Conservation (phyloP, 1,140 invertebrate species). For the Rhyacophila brunnea region DNA sequence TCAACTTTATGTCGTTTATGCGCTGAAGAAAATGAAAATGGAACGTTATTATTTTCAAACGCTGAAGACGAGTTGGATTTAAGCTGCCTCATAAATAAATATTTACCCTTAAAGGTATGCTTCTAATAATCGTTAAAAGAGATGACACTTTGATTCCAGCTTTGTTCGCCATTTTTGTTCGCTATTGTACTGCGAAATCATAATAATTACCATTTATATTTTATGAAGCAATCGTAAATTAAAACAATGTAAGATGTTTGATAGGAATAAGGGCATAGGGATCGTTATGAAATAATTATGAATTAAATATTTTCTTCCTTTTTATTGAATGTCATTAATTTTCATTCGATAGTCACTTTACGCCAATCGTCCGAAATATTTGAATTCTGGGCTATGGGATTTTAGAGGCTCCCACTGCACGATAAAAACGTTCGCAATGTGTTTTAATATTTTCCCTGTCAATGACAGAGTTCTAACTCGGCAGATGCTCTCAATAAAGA, state of each 20-base stretch:
- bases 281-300: background rate
- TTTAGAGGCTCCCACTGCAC: constrained; percentile 85
- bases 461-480: constrained; percentile 86
- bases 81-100: constrained; percentile 63
- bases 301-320: too few relatives aligned
- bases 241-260: too few relatives aligned
- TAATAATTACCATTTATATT: constrained; percentile 16
- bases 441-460: constrained; percentile 82
- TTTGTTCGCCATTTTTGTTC: constrained; percentile 42
- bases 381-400: constrained; percentile 58
- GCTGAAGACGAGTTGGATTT: constrained; percentile 61
- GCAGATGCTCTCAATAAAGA: constrained; percentile 95
- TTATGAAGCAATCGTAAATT: background rate
- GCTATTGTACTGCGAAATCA: constrained; percentile 21
- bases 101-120: constrained; percentile 69
- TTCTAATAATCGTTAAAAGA: constrained; percentile 41
- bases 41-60: constrained; percentile 59
- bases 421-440: constrained; percentile 79
- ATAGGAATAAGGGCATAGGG: too few relatives aligned
- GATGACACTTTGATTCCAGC: constrained; percentile 64
- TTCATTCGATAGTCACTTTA: too few relatives aligned
- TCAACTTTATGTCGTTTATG: constrained; percentile 71
- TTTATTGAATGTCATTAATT: too few relatives aligned
- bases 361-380: constrained; percentile 64
- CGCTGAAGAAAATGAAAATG: constrained; percentile 67